phyloP scores from a whole-genome alignment of 2,888 invertebrate genomes.

The Andrena haemorrhoa region DNA sequence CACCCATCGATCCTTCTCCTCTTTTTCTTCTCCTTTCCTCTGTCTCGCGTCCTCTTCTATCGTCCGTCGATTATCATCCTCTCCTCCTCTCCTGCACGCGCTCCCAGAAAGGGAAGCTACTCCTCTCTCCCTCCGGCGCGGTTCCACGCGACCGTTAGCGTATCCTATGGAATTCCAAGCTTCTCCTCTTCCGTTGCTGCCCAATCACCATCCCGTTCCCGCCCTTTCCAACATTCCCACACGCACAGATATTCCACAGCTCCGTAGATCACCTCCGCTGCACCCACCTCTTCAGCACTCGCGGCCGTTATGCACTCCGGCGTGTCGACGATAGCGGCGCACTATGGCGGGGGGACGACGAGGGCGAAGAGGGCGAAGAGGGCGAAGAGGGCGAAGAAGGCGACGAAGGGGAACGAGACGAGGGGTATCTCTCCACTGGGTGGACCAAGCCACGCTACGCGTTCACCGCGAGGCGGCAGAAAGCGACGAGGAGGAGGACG shows the following conservation, averaged over 20 bases:
- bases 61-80: neutral
- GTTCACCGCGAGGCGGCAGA: too few relatives aligned
- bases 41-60: neutral
- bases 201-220: constrained; percentile 38
- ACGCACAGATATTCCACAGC: constrained; percentile 34
- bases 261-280: constrained; percentile 34
- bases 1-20: constrained; percentile 45
- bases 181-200: constrained; percentile 12
- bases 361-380: too few relatives aligned
- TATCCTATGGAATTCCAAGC: neutral
- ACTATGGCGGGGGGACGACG: too few relatives aligned
- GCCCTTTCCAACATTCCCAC: constrained; percentile 40
- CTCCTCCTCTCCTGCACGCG: neutral
- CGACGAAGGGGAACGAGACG: too few relatives aligned
- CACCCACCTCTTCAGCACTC: constrained; percentile 29
- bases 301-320: neutral
- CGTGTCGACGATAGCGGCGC: too few relatives aligned
- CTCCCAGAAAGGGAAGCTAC: neutral
- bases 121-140: neutral
- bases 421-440: too few relatives aligned
- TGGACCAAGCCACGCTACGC: too few relatives aligned
- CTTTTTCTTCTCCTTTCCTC: constrained; percentile 1
- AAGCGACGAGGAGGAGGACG: too few relatives aligned
- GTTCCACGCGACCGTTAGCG: neutral
- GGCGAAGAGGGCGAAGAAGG: too few relatives aligned